These are phyloP conservation scores for Oreonectes daqikongensis DNA, from an alignment of 2,797 vertebrate genomes.

Conservation along the genomic window DNA sequence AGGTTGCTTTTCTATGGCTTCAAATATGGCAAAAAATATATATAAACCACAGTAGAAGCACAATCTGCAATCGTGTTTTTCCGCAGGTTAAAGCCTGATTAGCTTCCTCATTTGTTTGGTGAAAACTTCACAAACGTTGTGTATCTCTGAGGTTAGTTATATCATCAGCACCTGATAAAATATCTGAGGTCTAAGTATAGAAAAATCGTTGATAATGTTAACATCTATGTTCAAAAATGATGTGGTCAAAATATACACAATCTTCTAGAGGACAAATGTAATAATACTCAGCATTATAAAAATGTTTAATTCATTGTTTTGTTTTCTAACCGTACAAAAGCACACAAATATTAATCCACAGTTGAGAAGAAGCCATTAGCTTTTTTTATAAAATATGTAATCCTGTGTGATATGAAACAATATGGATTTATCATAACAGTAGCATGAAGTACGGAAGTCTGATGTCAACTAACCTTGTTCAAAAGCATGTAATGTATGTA, in stretches of 20 bases:
- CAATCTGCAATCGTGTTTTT: background rate
- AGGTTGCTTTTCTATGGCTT: constrained; percentile 47
- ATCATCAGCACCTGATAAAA: constrained; percentile 41
- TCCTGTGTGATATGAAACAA: constrained; percentile 8
- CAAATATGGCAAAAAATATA: constrained; percentile 22
- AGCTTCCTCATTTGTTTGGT: background rate
- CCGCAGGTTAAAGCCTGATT: background rate
- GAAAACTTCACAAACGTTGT: constrained; percentile 10
- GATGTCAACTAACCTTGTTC: background rate
- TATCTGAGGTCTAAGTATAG: constrained; percentile 21
- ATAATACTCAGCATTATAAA: constrained; percentile 26
- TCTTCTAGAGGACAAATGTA: background rate
- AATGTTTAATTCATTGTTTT: background rate
- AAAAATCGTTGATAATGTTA: constrained; percentile 5
- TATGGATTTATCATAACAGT: background rate
- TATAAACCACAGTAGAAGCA: constrained; percentile 20
- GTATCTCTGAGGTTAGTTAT: background rate
- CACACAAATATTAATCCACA: constrained; percentile 5
- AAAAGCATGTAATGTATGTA: background rate
- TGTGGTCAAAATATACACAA: constrained; percentile 34
- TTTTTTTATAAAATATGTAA: constrained; percentile 17
- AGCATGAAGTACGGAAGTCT: background rate
- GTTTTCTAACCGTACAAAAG: constrained; percentile 32
- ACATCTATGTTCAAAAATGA: constrained; percentile 13
- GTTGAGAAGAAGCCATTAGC: constrained; percentile 27